These are phyloP conservation scores for Sorex fumeus DNA, from an alignment of 2,113 vertebrate species.

Conservation along the genomic window DNA sequence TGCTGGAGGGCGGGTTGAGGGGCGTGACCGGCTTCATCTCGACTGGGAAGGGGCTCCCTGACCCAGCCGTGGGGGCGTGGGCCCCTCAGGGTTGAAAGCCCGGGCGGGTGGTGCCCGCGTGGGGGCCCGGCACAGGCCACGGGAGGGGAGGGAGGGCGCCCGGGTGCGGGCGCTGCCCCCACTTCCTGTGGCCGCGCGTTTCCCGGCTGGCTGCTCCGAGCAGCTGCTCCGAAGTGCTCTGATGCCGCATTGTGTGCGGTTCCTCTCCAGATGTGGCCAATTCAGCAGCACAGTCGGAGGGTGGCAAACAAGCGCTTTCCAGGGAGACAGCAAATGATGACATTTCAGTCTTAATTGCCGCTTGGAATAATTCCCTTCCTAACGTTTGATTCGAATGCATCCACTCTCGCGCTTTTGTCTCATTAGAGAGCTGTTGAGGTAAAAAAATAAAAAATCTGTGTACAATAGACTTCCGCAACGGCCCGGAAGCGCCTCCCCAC, in stretches of 20 bases:
- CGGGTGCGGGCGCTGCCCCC: too few relatives aligned
- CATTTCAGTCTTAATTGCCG: constrained; percentile 82
- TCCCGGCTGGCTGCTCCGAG: background rate
- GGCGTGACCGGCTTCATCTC: too few relatives aligned
- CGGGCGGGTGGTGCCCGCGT: too few relatives aligned
- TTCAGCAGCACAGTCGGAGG: constrained; percentile 69
- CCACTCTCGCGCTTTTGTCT: constrained; percentile 59
- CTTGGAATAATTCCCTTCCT: constrained; percentile 72
- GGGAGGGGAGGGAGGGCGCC: too few relatives aligned
- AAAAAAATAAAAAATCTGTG: background rate
- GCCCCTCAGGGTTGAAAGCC: too few relatives aligned
- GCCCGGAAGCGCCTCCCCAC: constrained; percentile 55
- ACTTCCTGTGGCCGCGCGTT: too few relatives aligned
- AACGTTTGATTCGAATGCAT: constrained; percentile 73
- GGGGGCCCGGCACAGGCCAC: too few relatives aligned
- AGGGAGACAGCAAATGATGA: constrained; percentile 82
- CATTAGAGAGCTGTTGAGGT: constrained; percentile 66
- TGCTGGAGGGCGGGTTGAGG: too few relatives aligned
- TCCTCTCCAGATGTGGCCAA: constrained; percentile 69
- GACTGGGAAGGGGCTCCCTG: too few relatives aligned
- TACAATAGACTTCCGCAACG: constrained; percentile 28
- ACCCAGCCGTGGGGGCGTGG: too few relatives aligned
- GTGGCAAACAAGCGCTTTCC: constrained; percentile 79
- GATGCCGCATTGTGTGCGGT: constrained; percentile 45
- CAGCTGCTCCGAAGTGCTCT: constrained; percentile 77